Evolutionary conservation across 2,797 vertebrate species (phyloP).

Genomic region (Lepilemur ruficaudatus): DNA sequence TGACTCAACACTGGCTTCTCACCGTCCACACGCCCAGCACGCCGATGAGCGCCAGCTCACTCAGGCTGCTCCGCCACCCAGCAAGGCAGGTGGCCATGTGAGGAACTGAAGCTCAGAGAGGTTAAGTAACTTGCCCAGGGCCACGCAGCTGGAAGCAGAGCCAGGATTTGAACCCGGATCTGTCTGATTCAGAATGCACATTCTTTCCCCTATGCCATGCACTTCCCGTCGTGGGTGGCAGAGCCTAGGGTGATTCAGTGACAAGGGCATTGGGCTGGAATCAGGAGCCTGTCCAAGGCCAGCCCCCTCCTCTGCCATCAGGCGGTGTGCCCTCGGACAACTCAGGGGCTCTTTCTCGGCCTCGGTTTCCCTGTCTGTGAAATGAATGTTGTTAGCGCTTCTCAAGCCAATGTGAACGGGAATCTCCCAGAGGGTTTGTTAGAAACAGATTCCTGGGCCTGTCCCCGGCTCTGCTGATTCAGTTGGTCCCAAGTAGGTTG

Average conservation of each 20-base stretch:
- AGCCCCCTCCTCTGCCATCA: background rate
- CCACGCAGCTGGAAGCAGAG: background rate
- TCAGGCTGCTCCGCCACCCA: background rate
- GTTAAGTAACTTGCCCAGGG: background rate
- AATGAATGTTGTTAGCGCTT: background rate
- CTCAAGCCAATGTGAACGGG: background rate
- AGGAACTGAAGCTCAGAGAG: background rate
- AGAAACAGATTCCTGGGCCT: background rate
- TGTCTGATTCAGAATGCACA: background rate
- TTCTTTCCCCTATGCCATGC: fast-evolving
- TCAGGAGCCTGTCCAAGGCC: background rate
- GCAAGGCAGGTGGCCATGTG: background rate
- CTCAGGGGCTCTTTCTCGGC: background rate
- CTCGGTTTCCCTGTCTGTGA: background rate
- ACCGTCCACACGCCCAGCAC: background rate
- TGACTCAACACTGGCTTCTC: background rate
- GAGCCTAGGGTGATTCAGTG: background rate
- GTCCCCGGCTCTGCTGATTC: background rate
- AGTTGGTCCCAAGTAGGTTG: background rate
- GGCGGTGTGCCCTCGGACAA: background rate
- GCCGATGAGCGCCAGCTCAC: fast-evolving
- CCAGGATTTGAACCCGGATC: background rate
- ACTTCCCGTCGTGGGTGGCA: background rate
- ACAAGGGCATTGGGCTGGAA: background rate
- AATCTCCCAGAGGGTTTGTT: background rate